Base-by-base conservation (phyloP, 2,113 vertebrate genomes). In the Camelus bactrianus region DNA sequence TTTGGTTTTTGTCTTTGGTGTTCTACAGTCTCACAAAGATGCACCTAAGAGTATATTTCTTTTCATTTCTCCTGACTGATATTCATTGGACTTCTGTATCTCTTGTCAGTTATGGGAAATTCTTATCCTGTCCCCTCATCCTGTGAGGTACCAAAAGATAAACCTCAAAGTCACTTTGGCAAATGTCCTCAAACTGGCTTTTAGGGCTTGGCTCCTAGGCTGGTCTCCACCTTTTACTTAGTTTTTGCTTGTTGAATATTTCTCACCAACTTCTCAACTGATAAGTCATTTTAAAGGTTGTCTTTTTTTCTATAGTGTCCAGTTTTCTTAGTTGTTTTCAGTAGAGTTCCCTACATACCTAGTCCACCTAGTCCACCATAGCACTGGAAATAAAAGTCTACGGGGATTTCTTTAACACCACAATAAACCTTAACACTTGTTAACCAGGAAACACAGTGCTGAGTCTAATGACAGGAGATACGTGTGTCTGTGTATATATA, bases 261-360 rank as follows among this genome's bases (percentile, higher is more conserved):
- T 84, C 54, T 91, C 87, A 70, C 1, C 73, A 81, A 85, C 70
- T 81, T 81, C 22, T 32, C 24, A 85, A 65, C 60, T 95, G n/a
- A 35, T 89, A 64, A 73, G 30, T 93, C 58, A 58, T 93, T 87
- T 60, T 38, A 80, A 73, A 89, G 70, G 20, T 50, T 79, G 8
- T 77, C 32, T 54, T 14, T 54, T 54, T 54, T 54, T 50, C 38
- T 62, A 15, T 67, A 67, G 10, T 62, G 48, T 64, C 65, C 48
- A 85, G 67, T 87, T 83, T 64, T 62, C 19, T 75, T 86, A 89
- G 67, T 91, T 95, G 35, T 93, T 91, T 89, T 87, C 24, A 54
- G 48, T 62, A 92, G 32, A 52, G 2, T 67, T 77, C n/a, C 22
- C 42, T 35, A 10, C 28, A 20, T 76, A 58, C 46, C 20, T n/a